Percentiles rank a stretch among this genome's conserved stretches.
These are phyloP conservation scores for Sigmodon hispidus DNA, from an alignment of 2,113 vertebrate species.

Conservation along the genomic window DNA sequence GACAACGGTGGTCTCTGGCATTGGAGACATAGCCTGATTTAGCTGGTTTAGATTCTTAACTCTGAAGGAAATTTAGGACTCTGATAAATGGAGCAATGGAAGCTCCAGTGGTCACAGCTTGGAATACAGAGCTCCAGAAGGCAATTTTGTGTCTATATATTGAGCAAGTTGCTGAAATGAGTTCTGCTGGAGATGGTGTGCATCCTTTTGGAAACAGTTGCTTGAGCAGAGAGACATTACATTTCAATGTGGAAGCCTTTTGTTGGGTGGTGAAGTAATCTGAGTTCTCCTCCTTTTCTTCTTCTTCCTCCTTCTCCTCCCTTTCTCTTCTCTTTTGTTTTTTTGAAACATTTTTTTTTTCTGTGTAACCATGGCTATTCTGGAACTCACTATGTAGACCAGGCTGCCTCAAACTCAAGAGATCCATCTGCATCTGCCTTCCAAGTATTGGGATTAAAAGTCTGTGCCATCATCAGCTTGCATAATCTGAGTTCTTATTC, in stretches of 20 bases:
- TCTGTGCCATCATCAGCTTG: too few species aligned
- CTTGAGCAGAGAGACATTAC: slow-evolving; percentile 49
- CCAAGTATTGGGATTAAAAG: neutral
- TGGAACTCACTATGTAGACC: neutral
- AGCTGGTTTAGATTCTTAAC: slow-evolving; percentile 52
- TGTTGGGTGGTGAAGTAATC: slow-evolving; percentile 65
- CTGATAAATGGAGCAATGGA: neutral
- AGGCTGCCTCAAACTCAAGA: neutral
- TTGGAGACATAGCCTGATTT: slow-evolving; percentile 29
- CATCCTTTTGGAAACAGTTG: slow-evolving; percentile 59
- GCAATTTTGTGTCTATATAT: slow-evolving; percentile 64
- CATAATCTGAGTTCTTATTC: slow-evolving; percentile 62
- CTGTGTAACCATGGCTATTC: neutral
- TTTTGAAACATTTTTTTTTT: neutral
- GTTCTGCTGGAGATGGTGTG: slow-evolving; percentile 63
- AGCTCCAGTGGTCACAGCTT: slow-evolving; percentile 24
- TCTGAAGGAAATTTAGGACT: slow-evolving; percentile 39
- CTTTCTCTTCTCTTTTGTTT: neutral
- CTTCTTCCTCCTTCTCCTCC: neutral
- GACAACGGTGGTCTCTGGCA: slow-evolving; percentile 47
- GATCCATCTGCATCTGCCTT: neutral
- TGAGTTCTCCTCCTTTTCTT: slow-evolving; percentile 32
- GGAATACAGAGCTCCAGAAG: slow-evolving; percentile 23
- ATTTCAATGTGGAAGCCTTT: slow-evolving; percentile 61
- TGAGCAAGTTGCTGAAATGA: slow-evolving; percentile 61